These are phyloP conservation scores for Drosophila suzukii DNA, from an alignment of 1,140 invertebrate species.

Conservation along the genomic window DNA sequence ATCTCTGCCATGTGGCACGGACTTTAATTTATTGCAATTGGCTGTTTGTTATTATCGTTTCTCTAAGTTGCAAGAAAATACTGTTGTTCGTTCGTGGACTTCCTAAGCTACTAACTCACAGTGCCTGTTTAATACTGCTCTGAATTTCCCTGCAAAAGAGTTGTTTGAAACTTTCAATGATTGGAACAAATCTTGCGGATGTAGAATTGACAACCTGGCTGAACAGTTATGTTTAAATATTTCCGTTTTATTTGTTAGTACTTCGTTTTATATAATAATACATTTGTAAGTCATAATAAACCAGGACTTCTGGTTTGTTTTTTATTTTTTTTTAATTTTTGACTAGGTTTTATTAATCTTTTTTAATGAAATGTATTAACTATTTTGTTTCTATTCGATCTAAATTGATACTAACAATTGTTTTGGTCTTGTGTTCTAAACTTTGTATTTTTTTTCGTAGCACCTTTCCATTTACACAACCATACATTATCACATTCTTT, in stretches of 20 bases:
- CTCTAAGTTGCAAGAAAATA: constrained; percentile 75
- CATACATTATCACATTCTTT: constrained; percentile 8
- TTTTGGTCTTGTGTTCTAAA: not conserved
- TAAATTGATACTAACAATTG: not conserved
- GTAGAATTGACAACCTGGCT: constrained; percentile 1
- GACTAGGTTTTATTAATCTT: not conserved
- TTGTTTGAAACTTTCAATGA: constrained; percentile 1
- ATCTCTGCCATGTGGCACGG: constrained; percentile 43
- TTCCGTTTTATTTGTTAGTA: not conserved
- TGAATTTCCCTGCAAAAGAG: constrained; percentile 4
- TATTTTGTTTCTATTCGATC: not conserved
- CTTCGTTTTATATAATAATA: not conserved
- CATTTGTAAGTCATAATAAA: not conserved
- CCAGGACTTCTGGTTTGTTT: too few relatives aligned
- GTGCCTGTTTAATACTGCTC: not conserved
- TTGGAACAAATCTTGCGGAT: constrained; percentile 2
- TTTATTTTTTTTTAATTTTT: not conserved
- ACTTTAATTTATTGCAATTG: constrained; percentile 47
- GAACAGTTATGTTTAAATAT: constrained; percentile 2
- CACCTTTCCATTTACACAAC: constrained; percentile 13
- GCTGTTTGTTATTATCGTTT: constrained; percentile 51
- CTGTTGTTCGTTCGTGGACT: constrained; percentile 43
- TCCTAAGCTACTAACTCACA: constrained; percentile 26
- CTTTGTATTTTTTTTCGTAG: not conserved
- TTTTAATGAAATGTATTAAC: not conserved